These are phyloP conservation scores for Mus spretus DNA, from an alignment of 2,797 vertebrate species.

Conservation along the genomic window DNA sequence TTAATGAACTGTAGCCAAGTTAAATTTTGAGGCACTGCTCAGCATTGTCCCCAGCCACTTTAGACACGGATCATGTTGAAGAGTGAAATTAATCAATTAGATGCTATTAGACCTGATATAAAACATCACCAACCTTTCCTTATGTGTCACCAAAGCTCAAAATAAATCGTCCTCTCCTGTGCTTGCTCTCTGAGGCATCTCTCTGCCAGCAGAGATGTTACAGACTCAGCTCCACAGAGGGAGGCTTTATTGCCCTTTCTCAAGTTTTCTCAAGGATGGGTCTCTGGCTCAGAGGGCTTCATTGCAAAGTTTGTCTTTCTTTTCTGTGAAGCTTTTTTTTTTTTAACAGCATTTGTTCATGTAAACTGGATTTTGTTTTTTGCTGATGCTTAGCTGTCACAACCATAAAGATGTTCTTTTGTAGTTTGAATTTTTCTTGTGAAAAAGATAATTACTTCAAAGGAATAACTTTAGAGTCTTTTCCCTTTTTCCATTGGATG, in stretches of 20 bases:
- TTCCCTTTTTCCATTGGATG: neutral
- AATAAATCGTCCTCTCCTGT: neutral
- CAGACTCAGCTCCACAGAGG: neutral
- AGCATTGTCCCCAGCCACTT: neutral
- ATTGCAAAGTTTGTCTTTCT: neutral
- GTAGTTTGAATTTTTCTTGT: constrained; percentile 12
- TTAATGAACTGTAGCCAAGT: neutral
- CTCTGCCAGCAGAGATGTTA: neutral
- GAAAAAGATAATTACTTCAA: constrained; percentile 42
- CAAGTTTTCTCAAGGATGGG: neutral
- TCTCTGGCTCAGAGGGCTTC: neutral
- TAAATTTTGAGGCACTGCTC: neutral
- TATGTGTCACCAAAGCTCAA: constrained; percentile 50
- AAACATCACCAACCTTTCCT: constrained; percentile 67
- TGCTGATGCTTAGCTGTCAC: neutral
- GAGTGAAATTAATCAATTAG: constrained; percentile 61
- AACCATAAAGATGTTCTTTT: constrained; percentile 23
- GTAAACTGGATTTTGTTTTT: constrained; percentile 27
- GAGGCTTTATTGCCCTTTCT: neutral
- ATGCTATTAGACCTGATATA: constrained; percentile 54
- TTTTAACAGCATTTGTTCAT: constrained; percentile 30
- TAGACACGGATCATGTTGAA: neutral
- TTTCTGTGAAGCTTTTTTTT: neutral
- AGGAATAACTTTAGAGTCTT: neutral
- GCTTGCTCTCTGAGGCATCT: constrained; percentile 53